Conservation (phyloP, 2,888 invertebrate species). For the Rhaphigaster nebulosa region DNA sequence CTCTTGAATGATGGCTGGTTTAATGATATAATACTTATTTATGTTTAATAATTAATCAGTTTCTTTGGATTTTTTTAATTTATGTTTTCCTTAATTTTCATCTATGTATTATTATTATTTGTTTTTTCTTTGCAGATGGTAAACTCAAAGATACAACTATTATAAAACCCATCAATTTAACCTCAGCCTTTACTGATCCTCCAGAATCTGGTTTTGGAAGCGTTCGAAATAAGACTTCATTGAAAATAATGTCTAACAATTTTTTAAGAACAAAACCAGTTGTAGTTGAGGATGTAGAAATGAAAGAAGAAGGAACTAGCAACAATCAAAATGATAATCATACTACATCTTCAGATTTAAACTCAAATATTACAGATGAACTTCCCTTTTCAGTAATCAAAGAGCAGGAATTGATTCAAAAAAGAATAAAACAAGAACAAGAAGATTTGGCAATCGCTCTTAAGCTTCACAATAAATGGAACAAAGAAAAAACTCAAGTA, state of each 20-base stretch:
- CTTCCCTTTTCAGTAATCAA: slow-evolving; percentile 57
- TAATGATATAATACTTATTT: too few relatives aligned
- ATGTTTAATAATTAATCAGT: neutral
- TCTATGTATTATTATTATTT: neutral
- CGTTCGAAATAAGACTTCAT: slow-evolving; percentile 59
- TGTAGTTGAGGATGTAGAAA: slow-evolving; percentile 52
- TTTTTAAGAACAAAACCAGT: slow-evolving; percentile 59
- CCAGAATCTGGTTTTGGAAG: slow-evolving; percentile 15
- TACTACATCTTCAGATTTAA: slow-evolving; percentile 54
- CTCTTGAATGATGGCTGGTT: too few relatives aligned
- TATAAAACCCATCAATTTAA: slow-evolving; percentile 61
- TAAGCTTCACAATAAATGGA: slow-evolving; percentile 62
- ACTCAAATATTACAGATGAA: slow-evolving; percentile 56
- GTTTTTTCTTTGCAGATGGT: slow-evolving; percentile 60
- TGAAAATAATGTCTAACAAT: slow-evolving; percentile 63
- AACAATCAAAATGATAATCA: slow-evolving; percentile 51
- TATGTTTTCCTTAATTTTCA: neutral
- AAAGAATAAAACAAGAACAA: slow-evolving; percentile 56
- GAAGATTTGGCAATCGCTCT: slow-evolving; percentile 61
- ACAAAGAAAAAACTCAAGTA: slow-evolving; percentile 54
- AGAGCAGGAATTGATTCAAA: slow-evolving; percentile 60
- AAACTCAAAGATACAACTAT: slow-evolving; percentile 59
- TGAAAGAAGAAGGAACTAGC: slow-evolving; percentile 47
- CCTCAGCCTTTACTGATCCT: slow-evolving; percentile 34
- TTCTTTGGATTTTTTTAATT: neutral